Conservation (phyloP, 2,888 invertebrate species). For the Calameuta pallipes region DNA sequence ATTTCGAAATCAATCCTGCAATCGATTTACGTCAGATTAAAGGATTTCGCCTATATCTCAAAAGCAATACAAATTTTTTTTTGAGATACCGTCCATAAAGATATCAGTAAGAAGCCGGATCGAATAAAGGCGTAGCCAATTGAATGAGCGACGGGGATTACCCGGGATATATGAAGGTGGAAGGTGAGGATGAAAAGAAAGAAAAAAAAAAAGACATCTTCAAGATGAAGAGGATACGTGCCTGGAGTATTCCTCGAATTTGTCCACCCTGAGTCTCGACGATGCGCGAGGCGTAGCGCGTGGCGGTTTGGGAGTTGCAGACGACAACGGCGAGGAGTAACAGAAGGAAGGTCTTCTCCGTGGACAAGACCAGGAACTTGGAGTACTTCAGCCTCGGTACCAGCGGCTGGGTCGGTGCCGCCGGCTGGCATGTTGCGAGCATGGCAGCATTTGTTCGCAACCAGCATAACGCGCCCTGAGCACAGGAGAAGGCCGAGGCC, state of each 20-base stretch:
- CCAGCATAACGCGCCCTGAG: constrained; percentile 50
- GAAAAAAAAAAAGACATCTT: neutral
- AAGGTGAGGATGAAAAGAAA: neutral
- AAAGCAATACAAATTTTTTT: neutral
- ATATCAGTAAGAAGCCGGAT: neutral
- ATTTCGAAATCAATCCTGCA: neutral
- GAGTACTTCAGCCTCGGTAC: constrained; percentile 38
- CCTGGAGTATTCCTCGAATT: constrained; percentile 63
- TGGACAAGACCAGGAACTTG: constrained; percentile 8
- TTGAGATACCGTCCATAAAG: neutral
- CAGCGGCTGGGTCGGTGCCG: constrained; percentile 58
- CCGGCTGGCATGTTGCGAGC: constrained; percentile 62
- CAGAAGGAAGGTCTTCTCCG: constrained; percentile 22
- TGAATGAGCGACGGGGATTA: neutral
- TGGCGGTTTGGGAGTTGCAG: constrained; percentile 65
- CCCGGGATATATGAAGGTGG: neutral
- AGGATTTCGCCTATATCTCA: neutral
- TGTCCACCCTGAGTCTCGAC: constrained; percentile 76
- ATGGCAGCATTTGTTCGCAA: constrained; percentile 64
- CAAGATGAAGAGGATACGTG: constrained; percentile 23
- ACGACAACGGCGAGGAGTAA: constrained; percentile 34
- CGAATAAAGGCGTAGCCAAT: neutral
- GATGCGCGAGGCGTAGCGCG: constrained; percentile 82
- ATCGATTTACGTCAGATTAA: neutral
- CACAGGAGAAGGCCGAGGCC: constrained; percentile 14